These are phyloP conservation scores for Elysia crispata DNA, from an alignment of 2,888 invertebrate genomes.

Conservation along the genomic window DNA sequence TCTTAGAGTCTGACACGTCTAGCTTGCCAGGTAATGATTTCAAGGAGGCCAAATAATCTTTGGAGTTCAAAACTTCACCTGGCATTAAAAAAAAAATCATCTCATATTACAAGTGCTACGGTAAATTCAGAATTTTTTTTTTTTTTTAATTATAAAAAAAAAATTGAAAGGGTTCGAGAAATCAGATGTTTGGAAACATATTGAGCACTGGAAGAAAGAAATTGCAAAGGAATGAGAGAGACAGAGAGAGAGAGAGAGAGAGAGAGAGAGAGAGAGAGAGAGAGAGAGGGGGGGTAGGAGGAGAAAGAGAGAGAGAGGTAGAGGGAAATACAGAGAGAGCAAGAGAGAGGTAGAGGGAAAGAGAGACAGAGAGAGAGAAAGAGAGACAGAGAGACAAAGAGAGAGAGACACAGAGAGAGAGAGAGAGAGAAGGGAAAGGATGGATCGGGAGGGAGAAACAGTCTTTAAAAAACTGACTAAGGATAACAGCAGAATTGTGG, in stretches of 20 bases:
- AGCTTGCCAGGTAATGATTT: too few species aligned
- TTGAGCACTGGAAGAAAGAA: too few species aligned
- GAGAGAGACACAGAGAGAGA: neutral
- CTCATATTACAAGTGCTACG: neutral
- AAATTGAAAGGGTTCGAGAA: too few species aligned
- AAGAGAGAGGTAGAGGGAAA: neutral
- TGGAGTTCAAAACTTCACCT: neutral
- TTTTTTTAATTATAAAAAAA: neutral
- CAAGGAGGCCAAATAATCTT: neutral
- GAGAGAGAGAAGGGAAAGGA: neutral
- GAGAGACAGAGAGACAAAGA: too few species aligned
- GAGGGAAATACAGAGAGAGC: too few species aligned
- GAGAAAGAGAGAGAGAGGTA: conserved; percentile 6
- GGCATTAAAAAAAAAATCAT: neutral
- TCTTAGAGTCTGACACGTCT: neutral
- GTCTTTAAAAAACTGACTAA: too few species aligned
- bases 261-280: neutral
- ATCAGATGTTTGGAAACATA: too few species aligned
- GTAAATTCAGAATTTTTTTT: neutral
- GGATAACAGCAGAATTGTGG: too few species aligned
- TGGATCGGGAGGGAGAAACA: conserved; percentile 13
- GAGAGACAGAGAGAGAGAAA: neutral
- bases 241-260: neutral
- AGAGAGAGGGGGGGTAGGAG: conserved; percentile 11
- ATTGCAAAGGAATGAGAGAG: too few species aligned